Conservation (phyloP, 2,113 vertebrate genomes). For the Bos javanicus region DNA sequence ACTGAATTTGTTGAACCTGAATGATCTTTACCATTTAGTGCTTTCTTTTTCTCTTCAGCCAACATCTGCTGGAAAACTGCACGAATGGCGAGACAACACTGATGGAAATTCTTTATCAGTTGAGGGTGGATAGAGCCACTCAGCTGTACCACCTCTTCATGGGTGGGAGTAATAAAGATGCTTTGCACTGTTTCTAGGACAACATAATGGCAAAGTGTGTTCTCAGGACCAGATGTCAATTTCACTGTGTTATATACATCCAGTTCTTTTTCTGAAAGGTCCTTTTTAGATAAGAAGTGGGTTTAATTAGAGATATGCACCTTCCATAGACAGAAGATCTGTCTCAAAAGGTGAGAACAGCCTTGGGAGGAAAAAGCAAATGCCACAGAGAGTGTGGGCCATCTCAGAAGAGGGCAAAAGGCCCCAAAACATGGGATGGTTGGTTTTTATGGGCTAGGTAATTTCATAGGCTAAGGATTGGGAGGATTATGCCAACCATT, state of each 20-base stretch:
- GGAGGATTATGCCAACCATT: not conserved
- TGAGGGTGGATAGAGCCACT: slow-evolving; percentile 91
- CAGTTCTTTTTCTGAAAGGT: not conserved
- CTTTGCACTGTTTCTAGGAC: slow-evolving; percentile 93
- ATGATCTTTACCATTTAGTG: not conserved
- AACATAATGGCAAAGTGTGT: slow-evolving; percentile 96
- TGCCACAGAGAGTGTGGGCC: not conserved
- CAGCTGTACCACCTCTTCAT: slow-evolving; percentile 89
- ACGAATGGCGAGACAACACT: slow-evolving; percentile 94
- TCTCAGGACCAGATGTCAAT: slow-evolving; percentile 92
- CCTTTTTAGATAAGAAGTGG: not conserved
- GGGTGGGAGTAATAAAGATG: slow-evolving; percentile 94
- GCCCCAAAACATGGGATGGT: not conserved
- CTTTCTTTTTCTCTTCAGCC: slow-evolving; percentile 78
- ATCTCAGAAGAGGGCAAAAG: not conserved
- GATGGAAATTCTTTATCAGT: slow-evolving; percentile 95
- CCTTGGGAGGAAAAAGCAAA: not conserved
- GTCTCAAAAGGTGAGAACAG: not conserved
- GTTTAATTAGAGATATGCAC: not conserved
- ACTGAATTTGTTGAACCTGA: slow-evolving; percentile 39
- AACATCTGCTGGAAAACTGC: slow-evolving; percentile 90
- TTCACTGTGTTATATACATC: not conserved
- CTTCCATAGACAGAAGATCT: not conserved
- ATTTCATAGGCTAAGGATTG: not conserved
- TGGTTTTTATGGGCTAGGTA: not conserved